Conservation (phyloP, 2,888 invertebrate species). For the Alitta virens region DNA sequence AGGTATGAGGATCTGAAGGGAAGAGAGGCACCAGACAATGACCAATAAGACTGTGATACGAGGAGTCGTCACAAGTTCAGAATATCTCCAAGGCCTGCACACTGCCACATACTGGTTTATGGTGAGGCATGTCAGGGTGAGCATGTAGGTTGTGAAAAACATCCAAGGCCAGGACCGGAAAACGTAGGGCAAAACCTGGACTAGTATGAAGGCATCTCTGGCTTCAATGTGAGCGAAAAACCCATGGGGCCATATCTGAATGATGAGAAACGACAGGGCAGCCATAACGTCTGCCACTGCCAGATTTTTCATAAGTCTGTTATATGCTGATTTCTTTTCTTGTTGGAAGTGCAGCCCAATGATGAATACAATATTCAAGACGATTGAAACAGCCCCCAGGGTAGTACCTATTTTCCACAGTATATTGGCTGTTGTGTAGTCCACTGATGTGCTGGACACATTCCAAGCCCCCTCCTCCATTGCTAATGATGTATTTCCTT, state of each 20-base stretch:
- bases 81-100: conserved; percentile 24
- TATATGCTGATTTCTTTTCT: neutral
- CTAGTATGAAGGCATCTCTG: conserved; percentile 12
- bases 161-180: conserved; percentile 27
- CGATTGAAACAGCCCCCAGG: neutral
- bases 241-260: conserved; percentile 21
- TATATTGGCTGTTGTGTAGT: too few relatives aligned
- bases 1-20: conserved; percentile 26
- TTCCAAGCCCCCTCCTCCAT: too few relatives aligned
- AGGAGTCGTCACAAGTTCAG: conserved; percentile 1
- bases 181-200: conserved; percentile 17
- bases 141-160: conserved; percentile 27
- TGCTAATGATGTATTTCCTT: too few relatives aligned
- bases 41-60: conserved; percentile 7
- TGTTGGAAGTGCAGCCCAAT: neutral
- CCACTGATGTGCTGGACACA: too few relatives aligned
- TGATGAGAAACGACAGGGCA: conserved; percentile 21
- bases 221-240: conserved; percentile 16
- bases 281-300: conserved; percentile 12
- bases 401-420: neutral
- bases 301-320: neutral
- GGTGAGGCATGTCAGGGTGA: conserved; percentile 24
- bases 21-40: conserved; percentile 23
- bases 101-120: conserved; percentile 29
- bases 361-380: neutral